phyloP scores from a whole-genome alignment of 2,113 vertebrate species.

The Limanda limanda region DNA sequence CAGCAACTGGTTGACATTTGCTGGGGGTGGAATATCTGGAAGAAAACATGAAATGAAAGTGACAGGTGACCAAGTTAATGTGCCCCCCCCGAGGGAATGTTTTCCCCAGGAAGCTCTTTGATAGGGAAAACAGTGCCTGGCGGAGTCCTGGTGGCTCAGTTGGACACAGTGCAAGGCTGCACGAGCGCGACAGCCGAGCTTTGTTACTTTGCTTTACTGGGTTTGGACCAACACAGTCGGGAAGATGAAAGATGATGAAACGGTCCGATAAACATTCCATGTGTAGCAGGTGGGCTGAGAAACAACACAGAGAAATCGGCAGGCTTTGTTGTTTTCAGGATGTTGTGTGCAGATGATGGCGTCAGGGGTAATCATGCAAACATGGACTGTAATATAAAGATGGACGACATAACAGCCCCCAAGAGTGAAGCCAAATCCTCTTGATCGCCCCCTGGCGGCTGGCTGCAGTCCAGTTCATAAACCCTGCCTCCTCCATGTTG shows the following conservation, averaged over 20 bases:
- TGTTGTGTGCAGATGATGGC: no score
- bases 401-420: no score
- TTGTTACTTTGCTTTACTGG: conserved; percentile 2
- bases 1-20: conserved; percentile 23
- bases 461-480: no score
- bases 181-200: neutral
- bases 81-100: neutral
- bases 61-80: conserved; percentile 16
- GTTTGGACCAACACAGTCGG: neutral
- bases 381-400: no score
- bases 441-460: no score
- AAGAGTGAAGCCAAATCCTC: no score
- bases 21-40: conserved; percentile 27
- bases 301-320: no score
- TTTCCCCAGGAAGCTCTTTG: neutral
- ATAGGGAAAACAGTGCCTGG: neutral
- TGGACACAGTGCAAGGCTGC: neutral
- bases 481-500: no score
- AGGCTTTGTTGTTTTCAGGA: no score
- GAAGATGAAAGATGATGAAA: conserved; percentile 15
- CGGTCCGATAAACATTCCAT: neutral
- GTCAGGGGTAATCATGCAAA: no score
- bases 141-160: conserved; percentile 27
- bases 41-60: conserved; percentile 31
- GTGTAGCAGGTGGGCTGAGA: no score